These are phyloP conservation scores for Cactoblastis cactorum DNA, from an alignment of 2,888 invertebrate species.

Conservation along the genomic window DNA sequence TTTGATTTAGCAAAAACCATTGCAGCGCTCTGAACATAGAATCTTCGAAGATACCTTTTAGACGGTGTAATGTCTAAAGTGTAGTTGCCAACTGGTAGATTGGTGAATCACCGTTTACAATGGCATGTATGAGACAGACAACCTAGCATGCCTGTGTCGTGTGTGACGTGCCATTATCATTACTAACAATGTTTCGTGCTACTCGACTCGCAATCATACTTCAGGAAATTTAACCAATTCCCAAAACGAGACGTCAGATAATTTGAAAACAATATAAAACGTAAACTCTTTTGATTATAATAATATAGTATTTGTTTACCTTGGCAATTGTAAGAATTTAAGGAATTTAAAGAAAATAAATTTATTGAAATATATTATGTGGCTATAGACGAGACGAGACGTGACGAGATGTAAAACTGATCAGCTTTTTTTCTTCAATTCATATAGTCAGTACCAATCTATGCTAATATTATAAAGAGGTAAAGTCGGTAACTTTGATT, in stretches of 20 bases:
- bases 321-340: not conserved
- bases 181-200: not conserved
- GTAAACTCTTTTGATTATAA: not conserved
- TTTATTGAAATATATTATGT: too few relatives aligned
- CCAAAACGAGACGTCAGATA: not conserved
- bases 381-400: too few relatives aligned
- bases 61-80: not conserved
- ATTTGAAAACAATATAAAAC: not conserved
- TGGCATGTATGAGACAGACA: slow-evolving; percentile 1
- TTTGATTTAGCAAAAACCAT: too few relatives aligned
- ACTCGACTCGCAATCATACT: not conserved
- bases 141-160: not conserved
- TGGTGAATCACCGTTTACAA: not conserved
- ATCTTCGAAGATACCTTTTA: too few relatives aligned
- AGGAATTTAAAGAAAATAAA: too few relatives aligned
- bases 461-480: too few relatives aligned
- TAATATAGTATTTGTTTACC: not conserved
- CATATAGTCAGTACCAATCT: too few relatives aligned
- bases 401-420: too few relatives aligned
- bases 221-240: slow-evolving; percentile 3
- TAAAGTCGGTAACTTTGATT: too few relatives aligned
- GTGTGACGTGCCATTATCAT: not conserved
- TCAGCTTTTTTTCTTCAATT: too few relatives aligned
- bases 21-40: too few relatives aligned
- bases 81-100: not conserved